Evolutionary conservation across 1,140 invertebrate species (phyloP), one percentile per base, ranked within the genome.

Genomic region (Drosophila sp.): DNA sequence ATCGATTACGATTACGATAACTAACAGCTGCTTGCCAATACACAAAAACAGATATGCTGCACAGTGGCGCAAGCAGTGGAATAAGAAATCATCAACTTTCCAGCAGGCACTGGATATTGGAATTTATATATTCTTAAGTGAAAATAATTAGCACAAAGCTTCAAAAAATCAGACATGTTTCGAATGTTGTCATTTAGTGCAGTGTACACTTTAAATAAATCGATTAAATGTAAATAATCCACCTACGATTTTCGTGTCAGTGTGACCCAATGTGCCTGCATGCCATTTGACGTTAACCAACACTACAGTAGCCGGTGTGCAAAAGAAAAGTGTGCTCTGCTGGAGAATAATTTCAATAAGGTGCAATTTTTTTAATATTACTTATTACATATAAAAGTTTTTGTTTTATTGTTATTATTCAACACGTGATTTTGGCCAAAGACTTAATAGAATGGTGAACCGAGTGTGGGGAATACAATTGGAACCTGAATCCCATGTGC

Each of bases 1-100:
- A 84, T 69, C 54, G 33, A 50, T 3, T 38, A 10, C 0, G 1
- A 1, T 0, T 38, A 23, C 0, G 0, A 0, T 0, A 35, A 27
- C 32, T 0, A 57, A 58, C 82, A 85, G 74, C 82, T 81, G 81
- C 55, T 84, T 10, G 0, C 2, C 6, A 57, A 8, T 5, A 17
- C 10, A 38, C 25, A 5, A 25, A 17, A 4, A 29, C n/a, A 33
- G n/a, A 25, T 27, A 38, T 32, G 7, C 33, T 41, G 38, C 44
- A 27, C 7, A 50, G 44, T 50, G 23, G 23, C 44, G 23, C 44
- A 27, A 11, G 10, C 0, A 38, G 10, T 8, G 33, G 1, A 23
- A 7, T 7, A 17, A 1, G 4, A 41, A 41, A 41, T n/a, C n/a
- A 4, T 1, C n/a, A 41, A 41, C 35, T 38, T 2, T 38, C 1